Base-by-base conservation (phyloP, 2,113 vertebrate species). In the Sturnira hondurensis region DNA sequence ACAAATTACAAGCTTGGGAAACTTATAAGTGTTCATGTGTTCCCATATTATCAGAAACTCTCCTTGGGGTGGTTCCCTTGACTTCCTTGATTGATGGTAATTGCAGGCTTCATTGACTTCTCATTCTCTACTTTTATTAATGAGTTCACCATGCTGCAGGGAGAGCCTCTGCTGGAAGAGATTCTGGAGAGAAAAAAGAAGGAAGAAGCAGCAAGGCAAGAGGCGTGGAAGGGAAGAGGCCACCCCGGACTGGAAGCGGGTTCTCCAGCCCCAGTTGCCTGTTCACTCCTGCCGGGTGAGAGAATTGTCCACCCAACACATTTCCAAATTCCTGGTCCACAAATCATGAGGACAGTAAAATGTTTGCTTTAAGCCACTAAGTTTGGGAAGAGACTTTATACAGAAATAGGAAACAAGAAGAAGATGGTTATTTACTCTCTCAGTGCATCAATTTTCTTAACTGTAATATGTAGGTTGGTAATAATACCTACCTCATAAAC, bases 71-170 rank as follows among this genome's bases (percentile, higher is more conserved):
- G 6, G 24, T 84, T 36, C 5, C 54, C 4, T 50, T 43, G 28
- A 67, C 12, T 92, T 61, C 28, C 26, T 81, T 70, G 84, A 83
- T 28, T 95, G 63, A 82, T 78, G 33, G 36, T 67, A 70, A 63
- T 33, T 83, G 47, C 63, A 73, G 24, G 1, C 19, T 83, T 83
- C 14, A 20, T 13, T 83, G 11, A 41, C 22, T 86, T 86, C 50
- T 67, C 56, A 78, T 83, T 78, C 33, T 78, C 26, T 73, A 63
- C 16, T 86, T 54, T 52, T 38, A n/a, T 68, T 89, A 95, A 87
- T 38, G 31, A 78, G 28, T 36, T 86, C 14, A 16, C 56, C n/a
- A 54, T 45, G 26, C n/a, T 61, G 38, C 47, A 68, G 0, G 26
- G 33, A 74, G 4, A 63, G 19, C 4, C n/a, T 93, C 16, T 74